phyloP scores from a whole-genome alignment of 2,888 invertebrate species.

The Mystacides longicornis region DNA sequence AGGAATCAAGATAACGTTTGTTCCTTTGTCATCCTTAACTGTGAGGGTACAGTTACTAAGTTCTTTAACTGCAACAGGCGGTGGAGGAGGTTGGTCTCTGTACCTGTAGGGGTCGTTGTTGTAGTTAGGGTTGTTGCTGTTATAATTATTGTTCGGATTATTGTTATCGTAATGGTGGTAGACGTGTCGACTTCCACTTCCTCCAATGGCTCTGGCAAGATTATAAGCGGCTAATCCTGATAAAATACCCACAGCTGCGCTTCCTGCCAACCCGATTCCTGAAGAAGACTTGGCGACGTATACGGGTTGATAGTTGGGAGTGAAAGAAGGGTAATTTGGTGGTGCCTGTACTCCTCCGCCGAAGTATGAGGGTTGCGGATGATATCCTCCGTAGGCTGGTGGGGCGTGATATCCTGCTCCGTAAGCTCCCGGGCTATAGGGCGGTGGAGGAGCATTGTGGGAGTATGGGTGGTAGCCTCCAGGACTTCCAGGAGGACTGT shows the following conservation, averaged over 20 bases:
- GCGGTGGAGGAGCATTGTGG: constrained; percentile 9
- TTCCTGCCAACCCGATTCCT: constrained; percentile 15
- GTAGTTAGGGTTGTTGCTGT: constrained; percentile 35
- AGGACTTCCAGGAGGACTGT: not conserved
- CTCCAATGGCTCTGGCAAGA: constrained; percentile 14
- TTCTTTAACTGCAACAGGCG: constrained; percentile 37
- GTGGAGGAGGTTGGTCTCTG: constrained; percentile 31
- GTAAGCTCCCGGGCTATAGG: not conserved
- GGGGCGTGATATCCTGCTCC: constrained; percentile 11
- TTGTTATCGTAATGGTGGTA: constrained; percentile 10
- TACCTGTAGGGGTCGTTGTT: constrained; percentile 45
- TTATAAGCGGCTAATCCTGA: constrained; percentile 20
- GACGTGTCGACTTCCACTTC: constrained; percentile 1
- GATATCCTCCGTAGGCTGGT: constrained; percentile 30
- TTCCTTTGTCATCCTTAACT: constrained; percentile 36
- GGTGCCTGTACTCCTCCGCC: not conserved
- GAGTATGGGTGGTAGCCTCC: not conserved
- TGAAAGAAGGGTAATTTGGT: not conserved
- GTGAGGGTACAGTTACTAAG: constrained; percentile 44
- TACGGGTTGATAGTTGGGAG: constrained; percentile 9
- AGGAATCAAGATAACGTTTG: constrained; percentile 44
- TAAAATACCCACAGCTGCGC: constrained; percentile 9
- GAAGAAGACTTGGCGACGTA: constrained; percentile 9
- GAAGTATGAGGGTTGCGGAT: constrained; percentile 3
- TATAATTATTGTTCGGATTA: not conserved